Evolutionary conservation across 2,888 invertebrate species (phyloP).

Genomic region (Morpho achilles): DNA sequence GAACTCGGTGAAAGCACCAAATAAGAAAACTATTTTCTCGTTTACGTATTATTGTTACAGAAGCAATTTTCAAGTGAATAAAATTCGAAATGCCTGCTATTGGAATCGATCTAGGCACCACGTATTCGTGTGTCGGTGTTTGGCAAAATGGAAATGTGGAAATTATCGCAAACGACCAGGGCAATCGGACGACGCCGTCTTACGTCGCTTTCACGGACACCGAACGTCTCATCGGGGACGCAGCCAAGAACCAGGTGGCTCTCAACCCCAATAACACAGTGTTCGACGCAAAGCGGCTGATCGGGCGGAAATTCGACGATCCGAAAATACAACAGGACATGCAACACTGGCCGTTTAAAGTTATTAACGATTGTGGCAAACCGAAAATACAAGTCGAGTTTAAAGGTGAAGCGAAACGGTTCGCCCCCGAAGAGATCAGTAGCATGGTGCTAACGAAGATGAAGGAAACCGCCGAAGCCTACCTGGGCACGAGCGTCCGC

Average conservation of each 20-base stretch:
- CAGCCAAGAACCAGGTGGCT: background rate
- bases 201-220: slow-evolving; percentile 1
- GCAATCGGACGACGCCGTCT: background rate
- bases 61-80: no score
- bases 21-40: no score
- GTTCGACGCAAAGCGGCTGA: background rate
- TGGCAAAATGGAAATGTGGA: slow-evolving; percentile 2
- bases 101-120: background rate
- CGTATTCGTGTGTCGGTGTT: background rate
- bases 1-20: slow-evolving; percentile 32
- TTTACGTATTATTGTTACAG: no score
- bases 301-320: background rate
- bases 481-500: slow-evolving; percentile 77
- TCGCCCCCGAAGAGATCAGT: slow-evolving; percentile 40
- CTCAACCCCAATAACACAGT: background rate
- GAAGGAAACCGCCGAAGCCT: slow-evolving; percentile 64
- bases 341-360: slow-evolving; percentile 88
- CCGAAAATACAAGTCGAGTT: slow-evolving; percentile 81
- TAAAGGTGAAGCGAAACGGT: slow-evolving; percentile 77
- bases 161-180: background rate
- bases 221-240: no score
- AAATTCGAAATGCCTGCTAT: background rate
- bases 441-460: slow-evolving; percentile 82
- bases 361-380: slow-evolving; percentile 79
- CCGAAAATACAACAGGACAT: slow-evolving; percentile 43